phyloP scores from a whole-genome alignment of 2,797 vertebrate species.

The Liasis olivaceus region DNA sequence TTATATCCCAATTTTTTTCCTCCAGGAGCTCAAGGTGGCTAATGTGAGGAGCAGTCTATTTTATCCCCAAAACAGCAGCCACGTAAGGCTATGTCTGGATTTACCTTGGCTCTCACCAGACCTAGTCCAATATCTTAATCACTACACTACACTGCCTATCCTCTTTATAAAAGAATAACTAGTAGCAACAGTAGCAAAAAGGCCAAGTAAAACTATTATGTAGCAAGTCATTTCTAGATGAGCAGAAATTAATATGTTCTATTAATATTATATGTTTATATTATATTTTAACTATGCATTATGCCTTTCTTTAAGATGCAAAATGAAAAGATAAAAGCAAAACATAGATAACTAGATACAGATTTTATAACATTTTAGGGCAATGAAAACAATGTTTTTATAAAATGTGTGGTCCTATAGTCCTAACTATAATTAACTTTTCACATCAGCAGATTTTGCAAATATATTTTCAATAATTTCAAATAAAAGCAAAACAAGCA shows the following conservation, averaged over 20 bases:
- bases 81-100: neutral
- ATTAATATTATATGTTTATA: neutral
- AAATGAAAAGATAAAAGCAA: neutral
- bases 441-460: conserved; percentile 5
- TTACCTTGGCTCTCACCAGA: neutral
- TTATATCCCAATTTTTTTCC: neutral
- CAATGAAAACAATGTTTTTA: neutral
- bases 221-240: neutral
- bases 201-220: neutral
- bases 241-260: neutral
- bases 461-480: conserved; percentile 2
- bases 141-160: neutral
- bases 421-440: conserved; percentile 11
- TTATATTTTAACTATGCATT: neutral
- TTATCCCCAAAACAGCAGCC: neutral
- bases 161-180: neutral
- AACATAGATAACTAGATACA: neutral
- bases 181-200: neutral
- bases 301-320: neutral
- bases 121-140: neutral
- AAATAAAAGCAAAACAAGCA: conserved; percentile 17
- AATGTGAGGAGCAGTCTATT: neutral
- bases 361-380: neutral
- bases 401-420: neutral
- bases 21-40: neutral